Base-by-base conservation (phyloP, 2,888 invertebrate genomes). In the Eremobia ochroleuca region DNA sequence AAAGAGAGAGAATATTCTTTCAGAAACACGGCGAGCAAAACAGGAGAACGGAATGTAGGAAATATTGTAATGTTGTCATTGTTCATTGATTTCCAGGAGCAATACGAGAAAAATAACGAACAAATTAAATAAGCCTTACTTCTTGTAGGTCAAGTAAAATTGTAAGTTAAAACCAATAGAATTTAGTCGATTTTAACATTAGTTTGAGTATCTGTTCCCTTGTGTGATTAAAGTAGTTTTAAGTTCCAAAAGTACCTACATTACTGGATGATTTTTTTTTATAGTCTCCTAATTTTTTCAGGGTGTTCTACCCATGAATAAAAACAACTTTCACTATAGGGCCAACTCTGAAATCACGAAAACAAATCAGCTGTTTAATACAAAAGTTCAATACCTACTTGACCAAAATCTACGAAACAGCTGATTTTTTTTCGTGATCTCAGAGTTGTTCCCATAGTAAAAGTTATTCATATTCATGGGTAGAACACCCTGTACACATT, bases 91-190 rank as follows among this genome's bases (percentile, higher is more conserved):
- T 76, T 79, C 46, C 76, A 79, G 80, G 68, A 77, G 58, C 37
- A 59, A 59, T 83, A 43, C 49, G 58, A 37, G 62, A 61, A 80
- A 74, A 85, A 80, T 86, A 79, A 58, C 40, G 37, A 76, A 61
- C 21, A 52, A 43, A 81, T 49, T 75, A 69, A 77, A 68, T 64
- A 28, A 55, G 43, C 68, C 64, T 79, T 80, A 66, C 80, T 87
- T 83, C 65, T 88, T 89, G 74, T 89, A 90, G 90, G 85, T 89
- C 70, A 85, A 75, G 76, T 80, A 78, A 81, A 87, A 76, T 79
- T 73, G 85, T 85, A 72, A 83, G 79, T 83, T 85, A n/a, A 58
- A 58, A 62, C 59, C 15, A 31, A 40, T 49, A 40, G 34, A 49
- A 52, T 18, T 61, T 25, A 34, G n/a, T 43, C 21, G 18, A 55